These are phyloP conservation scores for Zaprionus camerounensis DNA, from an alignment of 1,140 invertebrate genomes.

Conservation along the genomic window DNA sequence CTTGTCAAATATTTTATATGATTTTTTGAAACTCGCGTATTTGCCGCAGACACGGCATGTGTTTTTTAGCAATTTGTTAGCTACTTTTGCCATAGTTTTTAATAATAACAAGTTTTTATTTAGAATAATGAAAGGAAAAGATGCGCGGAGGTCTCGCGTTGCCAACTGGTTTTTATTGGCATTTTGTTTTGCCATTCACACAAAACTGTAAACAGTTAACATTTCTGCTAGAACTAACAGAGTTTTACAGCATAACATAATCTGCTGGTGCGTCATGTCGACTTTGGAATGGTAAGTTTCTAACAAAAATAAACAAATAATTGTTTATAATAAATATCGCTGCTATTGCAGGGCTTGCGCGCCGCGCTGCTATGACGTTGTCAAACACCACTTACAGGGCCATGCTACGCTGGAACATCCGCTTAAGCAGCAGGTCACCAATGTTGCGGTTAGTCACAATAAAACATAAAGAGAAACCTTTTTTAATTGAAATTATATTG, in stretches of 20 bases:
- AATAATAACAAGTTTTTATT: constrained; percentile 51
- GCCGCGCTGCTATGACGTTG: constrained; percentile 65
- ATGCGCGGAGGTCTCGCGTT: constrained; percentile 59
- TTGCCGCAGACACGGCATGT: constrained; percentile 69
- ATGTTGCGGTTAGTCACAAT: constrained; percentile 21
- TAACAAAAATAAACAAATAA: constrained; percentile 50
- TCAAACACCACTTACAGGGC: constrained; percentile 50
- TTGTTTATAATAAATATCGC: constrained; percentile 39
- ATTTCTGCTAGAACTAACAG: constrained; percentile 14
- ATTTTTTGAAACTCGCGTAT: constrained; percentile 66
- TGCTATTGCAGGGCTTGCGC: constrained; percentile 57
- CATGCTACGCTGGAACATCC: constrained; percentile 64
- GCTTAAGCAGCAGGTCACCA: constrained; percentile 56
- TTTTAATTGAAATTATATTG: constrained; percentile 1
- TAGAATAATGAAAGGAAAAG: constrained; percentile 49
- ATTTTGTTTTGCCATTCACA: constrained; percentile 62
- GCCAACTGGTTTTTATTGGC: constrained; percentile 43
- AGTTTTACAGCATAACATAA: constrained; percentile 19
- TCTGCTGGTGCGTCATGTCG: constrained; percentile 51
- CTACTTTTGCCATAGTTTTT: constrained; percentile 57
- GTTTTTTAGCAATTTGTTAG: constrained; percentile 66
- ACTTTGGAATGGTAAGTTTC: constrained; percentile 66
- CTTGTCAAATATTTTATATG: constrained; percentile 64
- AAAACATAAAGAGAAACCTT: constrained; percentile 10
- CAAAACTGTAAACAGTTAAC: constrained; percentile 8